Percentiles rank a stretch among this genome's conserved stretches.
Conservation (phyloP, 2,888 invertebrate genomes). For the Lasioglossum marginatum region DNA sequence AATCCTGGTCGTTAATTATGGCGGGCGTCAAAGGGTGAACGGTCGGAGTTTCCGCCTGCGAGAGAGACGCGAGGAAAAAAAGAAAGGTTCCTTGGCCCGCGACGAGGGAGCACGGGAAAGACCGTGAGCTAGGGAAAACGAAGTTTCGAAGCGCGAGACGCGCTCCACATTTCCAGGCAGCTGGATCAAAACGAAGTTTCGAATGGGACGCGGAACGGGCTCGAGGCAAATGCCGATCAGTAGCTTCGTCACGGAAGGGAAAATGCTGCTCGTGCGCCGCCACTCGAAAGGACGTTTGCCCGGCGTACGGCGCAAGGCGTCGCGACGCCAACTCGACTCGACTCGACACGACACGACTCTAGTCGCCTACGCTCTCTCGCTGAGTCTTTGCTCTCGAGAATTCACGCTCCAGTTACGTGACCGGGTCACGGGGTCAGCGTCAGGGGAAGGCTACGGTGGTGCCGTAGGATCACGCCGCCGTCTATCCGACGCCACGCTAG, state of each 20-base stretch:
- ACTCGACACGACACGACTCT: neutral
- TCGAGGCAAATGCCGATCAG: constrained; percentile 37
- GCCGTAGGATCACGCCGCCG: constrained; percentile 38
- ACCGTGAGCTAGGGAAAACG: neutral
- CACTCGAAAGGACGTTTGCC: constrained; percentile 46
- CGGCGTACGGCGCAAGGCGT: neutral
- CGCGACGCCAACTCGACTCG: constrained; percentile 3
- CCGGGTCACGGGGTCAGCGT: constrained; percentile 67
- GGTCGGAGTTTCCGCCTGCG: neutral
- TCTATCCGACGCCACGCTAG: constrained; percentile 59
- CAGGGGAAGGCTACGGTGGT: constrained; percentile 43
- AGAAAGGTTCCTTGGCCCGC: neutral
- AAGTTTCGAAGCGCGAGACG: constrained; percentile 8
- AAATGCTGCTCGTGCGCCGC: constrained; percentile 18
- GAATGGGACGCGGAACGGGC: neutral
- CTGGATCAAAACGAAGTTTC: constrained; percentile 22
- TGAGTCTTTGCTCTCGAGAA: constrained; percentile 56
- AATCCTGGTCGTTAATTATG: constrained; percentile 37
- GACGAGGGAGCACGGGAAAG: neutral
- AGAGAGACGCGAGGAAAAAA: neutral
- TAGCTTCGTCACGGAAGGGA: constrained; percentile 22
- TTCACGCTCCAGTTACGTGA: constrained; percentile 71
- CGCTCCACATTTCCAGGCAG: constrained; percentile 12
- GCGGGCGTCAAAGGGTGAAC: constrained; percentile 27
- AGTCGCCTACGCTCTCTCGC: constrained; percentile 31